Evolutionary conservation across 2,888 invertebrate species (phyloP).

Genomic region (Capitulum mitella): DNA sequence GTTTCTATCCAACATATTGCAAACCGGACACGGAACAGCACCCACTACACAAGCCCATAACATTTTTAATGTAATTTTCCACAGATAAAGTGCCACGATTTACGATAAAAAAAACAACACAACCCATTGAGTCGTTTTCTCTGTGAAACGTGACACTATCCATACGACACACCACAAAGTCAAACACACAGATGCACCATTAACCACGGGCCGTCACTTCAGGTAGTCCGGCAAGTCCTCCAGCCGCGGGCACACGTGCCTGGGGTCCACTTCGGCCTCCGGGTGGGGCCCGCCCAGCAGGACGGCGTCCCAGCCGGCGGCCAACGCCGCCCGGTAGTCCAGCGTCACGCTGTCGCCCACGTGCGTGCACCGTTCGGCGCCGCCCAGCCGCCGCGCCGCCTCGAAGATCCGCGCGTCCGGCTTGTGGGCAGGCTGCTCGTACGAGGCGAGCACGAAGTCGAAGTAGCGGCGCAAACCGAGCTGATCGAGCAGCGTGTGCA

Average conservation of each 20-base stretch:
- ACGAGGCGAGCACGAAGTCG: conserved; percentile 61
- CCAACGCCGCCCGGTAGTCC: conserved; percentile 20
- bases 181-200: no score
- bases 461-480: conserved; percentile 74
- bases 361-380: background rate
- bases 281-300: background rate
- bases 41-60: no score
- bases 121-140: no score
- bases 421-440: background rate
- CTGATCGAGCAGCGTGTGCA: conserved; percentile 72
- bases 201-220: no score
- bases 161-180: no score
- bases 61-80: no score
- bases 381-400: background rate
- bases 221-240: background rate
- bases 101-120: no score
- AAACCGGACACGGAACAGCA: no score
- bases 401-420: background rate
- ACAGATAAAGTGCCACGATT: no score
- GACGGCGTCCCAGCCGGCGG: background rate
- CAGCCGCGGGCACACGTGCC: background rate
- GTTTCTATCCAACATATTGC: no score
- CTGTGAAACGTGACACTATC: no score
- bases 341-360: background rate
- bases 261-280: background rate